phyloP scores from a whole-genome alignment of 2,888 invertebrate species.

The Pyrgus malvae region DNA sequence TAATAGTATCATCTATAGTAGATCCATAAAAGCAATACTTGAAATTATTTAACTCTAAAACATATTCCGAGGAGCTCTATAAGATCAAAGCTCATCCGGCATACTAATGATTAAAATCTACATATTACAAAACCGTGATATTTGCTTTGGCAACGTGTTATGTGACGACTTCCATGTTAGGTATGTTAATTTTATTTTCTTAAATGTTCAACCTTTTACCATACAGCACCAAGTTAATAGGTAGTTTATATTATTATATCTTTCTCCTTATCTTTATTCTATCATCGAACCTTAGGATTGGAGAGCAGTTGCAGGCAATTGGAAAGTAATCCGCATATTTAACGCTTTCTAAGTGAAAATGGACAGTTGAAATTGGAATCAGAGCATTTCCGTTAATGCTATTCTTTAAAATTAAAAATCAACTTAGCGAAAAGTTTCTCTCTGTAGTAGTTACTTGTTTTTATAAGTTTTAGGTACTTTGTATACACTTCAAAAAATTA shows the following conservation, averaged over 20 bases:
- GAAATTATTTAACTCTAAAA: no score
- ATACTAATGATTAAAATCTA: neutral
- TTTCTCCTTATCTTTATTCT: neutral
- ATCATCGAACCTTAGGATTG: neutral
- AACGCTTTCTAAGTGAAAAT: constrained; percentile 21
- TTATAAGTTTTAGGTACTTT: no score
- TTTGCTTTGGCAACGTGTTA: neutral
- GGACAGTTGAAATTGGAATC: constrained; percentile 4
- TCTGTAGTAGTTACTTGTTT: no score
- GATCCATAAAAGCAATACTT: no score
- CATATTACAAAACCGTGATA: neutral
- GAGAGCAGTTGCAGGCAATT: neutral
- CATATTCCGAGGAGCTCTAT: no score
- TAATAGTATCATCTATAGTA: no score
- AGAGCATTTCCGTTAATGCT: constrained; percentile 5
- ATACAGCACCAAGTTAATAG: neutral
- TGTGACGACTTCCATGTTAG: neutral
- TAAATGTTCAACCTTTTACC: neutral
- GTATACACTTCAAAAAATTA: no score
- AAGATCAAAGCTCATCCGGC: neutral
- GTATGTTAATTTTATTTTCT: neutral
- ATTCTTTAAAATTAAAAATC: constrained; percentile 1
- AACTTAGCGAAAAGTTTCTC: neutral
- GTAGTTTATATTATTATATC: neutral
- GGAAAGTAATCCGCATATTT: constrained; percentile 12